Conservation (phyloP, 2,113 vertebrate genomes). For the Gadus macrocephalus region DNA sequence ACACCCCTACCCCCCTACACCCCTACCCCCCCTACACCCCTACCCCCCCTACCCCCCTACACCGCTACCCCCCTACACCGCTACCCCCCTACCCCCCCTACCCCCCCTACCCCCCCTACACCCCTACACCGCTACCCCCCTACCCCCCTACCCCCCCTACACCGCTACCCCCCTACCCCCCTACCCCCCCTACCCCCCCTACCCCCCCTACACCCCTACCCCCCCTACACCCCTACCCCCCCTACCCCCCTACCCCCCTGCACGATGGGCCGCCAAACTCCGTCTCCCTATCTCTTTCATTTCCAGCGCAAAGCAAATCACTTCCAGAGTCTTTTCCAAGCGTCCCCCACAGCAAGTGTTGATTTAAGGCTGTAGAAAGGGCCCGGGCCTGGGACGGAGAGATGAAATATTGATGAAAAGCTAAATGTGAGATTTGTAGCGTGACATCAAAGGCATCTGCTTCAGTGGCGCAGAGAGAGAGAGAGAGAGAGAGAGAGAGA, state of each 20-base stretch:
- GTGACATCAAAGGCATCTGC: conserved; percentile 59
- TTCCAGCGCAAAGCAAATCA: conserved; percentile 24
- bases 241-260: not conserved
- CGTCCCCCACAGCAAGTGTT: conserved; percentile 26
- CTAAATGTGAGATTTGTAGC: conserved; percentile 71
- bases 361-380: conserved; percentile 52
- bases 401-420: conserved; percentile 77
- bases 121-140: no score
- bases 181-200: no score
- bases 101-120: no score
- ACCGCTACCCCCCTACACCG: not conserved
- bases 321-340: conserved; percentile 32
- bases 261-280: not conserved
- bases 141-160: no score
- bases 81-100: not conserved
- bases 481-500: conserved; percentile 16
- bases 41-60: not conserved
- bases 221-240: not conserved
- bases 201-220: no score
- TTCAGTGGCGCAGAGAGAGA: conserved; percentile 27
- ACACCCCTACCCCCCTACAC: not conserved
- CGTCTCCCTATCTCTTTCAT: conserved; percentile 2
- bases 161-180: no score
- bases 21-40: no score
- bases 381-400: conserved; percentile 40